Base-by-base conservation (phyloP, 2,113 vertebrate genomes). In the Procavia capensis region DNA sequence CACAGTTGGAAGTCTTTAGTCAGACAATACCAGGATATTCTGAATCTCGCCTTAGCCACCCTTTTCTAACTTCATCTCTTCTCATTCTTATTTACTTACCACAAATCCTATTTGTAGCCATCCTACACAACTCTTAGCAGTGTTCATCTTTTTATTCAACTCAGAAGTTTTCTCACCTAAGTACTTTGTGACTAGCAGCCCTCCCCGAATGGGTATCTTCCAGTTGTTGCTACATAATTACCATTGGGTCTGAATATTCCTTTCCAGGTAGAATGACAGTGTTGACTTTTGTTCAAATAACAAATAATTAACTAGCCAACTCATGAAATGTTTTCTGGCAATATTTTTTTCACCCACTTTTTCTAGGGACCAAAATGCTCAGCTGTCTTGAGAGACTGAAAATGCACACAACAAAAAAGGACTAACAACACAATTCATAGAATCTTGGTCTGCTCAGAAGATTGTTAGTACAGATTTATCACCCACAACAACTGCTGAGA, bases 401-500 rank as follows among this genome's bases (percentile, higher is more conserved):
- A 89, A 57, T 47, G 25, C 4, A 36, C 59, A 54, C 64, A 16
- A 80, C 3, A 16, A 45, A 61, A 36, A 95, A 70, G 41, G 76
- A 92, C 6, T n/a, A 84, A 63, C 36, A 87, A 24, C 54, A 64
- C 19, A 88, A 61, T 88, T 81, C 27, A 63, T 61, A 29, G 31
- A 59, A 25, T 41, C 86, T 85, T 95, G 89, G 78, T 50, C 39
- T 85, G 80, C 91, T 96, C 66, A 76, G 78, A 76, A 95, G 36
- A 95, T 24, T 31, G 64, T 61, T 78, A 92, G 83, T 20, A 79
- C 34, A 83, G 68, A 61, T 85, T 84, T 87, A 22, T 81, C 82
- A 82, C 27, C 22, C 41, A 66, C 9, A 41, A 74, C 24, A 63
- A 85, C 31, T 61, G 43, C 47, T 88, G 85, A 85, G 68, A 47